Evolutionary conservation across 2,797 vertebrate genomes (phyloP).

Genomic region (Pseudochirops corinnae): DNA sequence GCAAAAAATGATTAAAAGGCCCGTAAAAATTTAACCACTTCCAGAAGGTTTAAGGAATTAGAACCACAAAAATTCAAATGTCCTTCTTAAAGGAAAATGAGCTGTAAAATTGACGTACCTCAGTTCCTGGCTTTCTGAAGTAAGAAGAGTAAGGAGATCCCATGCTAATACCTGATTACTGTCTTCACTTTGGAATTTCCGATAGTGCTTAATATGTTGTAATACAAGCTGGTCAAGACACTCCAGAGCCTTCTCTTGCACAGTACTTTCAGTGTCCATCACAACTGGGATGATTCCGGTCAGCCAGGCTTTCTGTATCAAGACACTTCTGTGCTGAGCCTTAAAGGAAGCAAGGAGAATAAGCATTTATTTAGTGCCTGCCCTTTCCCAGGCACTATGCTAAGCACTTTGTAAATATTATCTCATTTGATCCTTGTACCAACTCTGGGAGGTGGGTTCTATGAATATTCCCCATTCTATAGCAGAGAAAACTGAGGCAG

Average conservation of each 20-base stretch:
- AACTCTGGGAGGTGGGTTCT: neutral
- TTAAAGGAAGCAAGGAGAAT: constrained; percentile 68
- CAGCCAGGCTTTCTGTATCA: constrained; percentile 93
- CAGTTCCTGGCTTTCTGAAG: constrained; percentile 89
- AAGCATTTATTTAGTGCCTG: neutral
- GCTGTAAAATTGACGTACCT: constrained; percentile 83
- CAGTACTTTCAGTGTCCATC: constrained; percentile 90
- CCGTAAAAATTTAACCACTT: constrained; percentile 25
- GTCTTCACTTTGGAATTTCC: constrained; percentile 77
- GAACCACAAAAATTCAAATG: neutral
- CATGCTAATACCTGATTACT: constrained; percentile 89
- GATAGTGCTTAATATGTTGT: constrained; percentile 86
- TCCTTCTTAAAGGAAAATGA: neutral
- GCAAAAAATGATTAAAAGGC: neutral
- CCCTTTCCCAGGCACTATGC: neutral
- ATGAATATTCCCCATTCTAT: neutral
- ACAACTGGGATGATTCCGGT: constrained; percentile 90
- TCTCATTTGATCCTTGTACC: neutral
- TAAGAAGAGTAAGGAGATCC: constrained; percentile 91
- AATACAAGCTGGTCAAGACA: constrained; percentile 91
- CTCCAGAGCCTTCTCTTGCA: constrained; percentile 94
- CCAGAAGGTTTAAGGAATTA: constrained; percentile 10
- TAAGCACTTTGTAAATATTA: neutral
- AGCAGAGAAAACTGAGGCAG: neutral
- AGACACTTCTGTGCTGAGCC: constrained; percentile 85